Evolutionary conservation across 2,797 vertebrate species (phyloP).

Genomic region (Tapera naevia): DNA sequence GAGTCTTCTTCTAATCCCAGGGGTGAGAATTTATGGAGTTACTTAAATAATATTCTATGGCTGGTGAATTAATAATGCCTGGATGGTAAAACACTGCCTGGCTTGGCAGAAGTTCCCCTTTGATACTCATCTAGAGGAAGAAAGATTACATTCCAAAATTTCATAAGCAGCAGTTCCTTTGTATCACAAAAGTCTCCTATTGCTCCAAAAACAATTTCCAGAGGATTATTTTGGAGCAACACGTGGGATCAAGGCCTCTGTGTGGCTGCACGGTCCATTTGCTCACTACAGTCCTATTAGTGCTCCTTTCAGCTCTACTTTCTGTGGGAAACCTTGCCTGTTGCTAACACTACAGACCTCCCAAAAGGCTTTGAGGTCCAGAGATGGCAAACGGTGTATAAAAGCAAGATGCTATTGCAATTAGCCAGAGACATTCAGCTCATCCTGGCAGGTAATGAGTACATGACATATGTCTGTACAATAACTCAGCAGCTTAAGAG

Average conservation of each 20-base stretch:
- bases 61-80: neutral
- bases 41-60: neutral
- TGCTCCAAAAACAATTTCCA: neutral
- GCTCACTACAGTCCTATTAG: neutral
- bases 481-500: neutral
- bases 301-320: neutral
- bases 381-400: neutral
- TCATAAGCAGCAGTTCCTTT: neutral
- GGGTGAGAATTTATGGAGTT: neutral
- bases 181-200: neutral
- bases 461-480: neutral
- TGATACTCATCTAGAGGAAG: neutral
- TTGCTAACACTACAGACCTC: neutral
- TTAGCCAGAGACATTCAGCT: neutral
- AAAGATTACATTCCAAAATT: neutral
- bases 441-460: slow-evolving; percentile 19
- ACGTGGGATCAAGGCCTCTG: neutral
- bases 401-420: neutral
- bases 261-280: neutral
- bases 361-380: neutral
- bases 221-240: slow-evolving; percentile 7
- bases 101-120: neutral
- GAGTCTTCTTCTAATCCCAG: neutral
- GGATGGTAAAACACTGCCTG: neutral
- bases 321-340: slow-evolving; percentile 5